A percentile compares a stretch with the other conserved stretches of the same genome.
These are phyloP conservation scores for Parnassius mnemosyne DNA, from an alignment of 2,888 invertebrate species.

Conservation along the genomic window DNA sequence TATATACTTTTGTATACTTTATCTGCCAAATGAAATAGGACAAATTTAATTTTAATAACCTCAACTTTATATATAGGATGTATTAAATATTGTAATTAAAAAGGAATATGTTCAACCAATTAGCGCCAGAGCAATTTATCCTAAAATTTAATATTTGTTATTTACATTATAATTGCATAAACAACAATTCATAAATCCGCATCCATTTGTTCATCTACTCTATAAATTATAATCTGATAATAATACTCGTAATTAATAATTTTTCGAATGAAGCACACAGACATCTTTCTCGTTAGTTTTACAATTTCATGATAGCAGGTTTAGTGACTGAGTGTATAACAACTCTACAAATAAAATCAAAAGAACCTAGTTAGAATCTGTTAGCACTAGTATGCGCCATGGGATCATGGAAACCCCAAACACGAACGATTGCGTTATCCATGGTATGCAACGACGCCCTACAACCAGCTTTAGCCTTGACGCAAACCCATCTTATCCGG, in stretches of 20 bases:
- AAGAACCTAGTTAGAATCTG: conserved; percentile 49
- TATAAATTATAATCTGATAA: neutral
- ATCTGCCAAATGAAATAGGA: conserved; percentile 1
- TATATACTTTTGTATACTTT: conserved; percentile 4
- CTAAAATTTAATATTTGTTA: conserved; percentile 10
- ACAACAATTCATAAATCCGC: conserved; percentile 12
- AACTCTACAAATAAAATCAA: too few species aligned
- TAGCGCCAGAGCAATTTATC: neutral
- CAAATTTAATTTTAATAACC: conserved; percentile 1
- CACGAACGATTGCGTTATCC: conserved; percentile 73
- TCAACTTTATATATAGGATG: neutral
- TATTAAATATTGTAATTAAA: conserved; percentile 5
- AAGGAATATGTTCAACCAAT: neutral
- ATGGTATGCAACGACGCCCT: conserved; percentile 70
- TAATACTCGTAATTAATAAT: neutral
- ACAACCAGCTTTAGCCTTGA: conserved; percentile 73
- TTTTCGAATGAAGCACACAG: conserved; percentile 3
- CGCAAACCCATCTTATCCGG: conserved; percentile 71
- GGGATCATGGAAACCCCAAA: conserved; percentile 73
- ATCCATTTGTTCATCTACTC: neutral
- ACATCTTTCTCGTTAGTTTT: conserved; percentile 4
- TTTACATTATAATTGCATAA: conserved; percentile 15
- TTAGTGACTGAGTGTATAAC: too few species aligned
- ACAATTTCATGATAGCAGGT: conserved; percentile 1
- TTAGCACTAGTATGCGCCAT: conserved; percentile 71